These are phyloP conservation scores for Patella pellucida DNA, from an alignment of 2,888 invertebrate species.

Conservation along the genomic window DNA sequence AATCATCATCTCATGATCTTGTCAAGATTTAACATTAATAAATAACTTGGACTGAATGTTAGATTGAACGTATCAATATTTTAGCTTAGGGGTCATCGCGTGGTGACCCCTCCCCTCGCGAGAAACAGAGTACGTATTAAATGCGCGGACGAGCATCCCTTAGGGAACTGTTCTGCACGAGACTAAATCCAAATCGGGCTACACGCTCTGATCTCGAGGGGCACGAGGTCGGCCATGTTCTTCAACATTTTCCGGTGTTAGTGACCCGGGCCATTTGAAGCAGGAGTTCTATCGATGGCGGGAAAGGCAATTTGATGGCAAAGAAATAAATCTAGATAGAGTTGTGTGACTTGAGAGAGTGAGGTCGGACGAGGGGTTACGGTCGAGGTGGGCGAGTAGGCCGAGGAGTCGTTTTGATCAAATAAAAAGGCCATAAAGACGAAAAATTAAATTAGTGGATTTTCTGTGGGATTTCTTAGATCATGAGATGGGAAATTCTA, in stretches of 20 bases:
- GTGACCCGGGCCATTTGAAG: neutral
- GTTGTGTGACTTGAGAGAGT: neutral
- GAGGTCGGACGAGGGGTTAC: neutral
- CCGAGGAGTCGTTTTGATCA: no score
- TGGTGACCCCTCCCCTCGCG: constrained; percentile 11
- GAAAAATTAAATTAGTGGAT: no score
- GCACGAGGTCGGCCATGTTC: neutral
- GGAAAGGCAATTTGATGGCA: constrained; percentile 2
- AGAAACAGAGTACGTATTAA: constrained; percentile 1
- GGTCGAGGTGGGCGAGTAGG: no score
- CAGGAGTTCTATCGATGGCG: neutral
- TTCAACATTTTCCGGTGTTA: neutral
- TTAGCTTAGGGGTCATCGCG: constrained; percentile 9
- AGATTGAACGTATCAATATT: constrained; percentile 30
- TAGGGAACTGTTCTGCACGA: neutral
- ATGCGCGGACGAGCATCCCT: neutral
- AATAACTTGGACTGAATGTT: constrained; percentile 20
- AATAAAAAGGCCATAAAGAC: no score
- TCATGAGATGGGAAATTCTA: no score
- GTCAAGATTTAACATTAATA: no score
- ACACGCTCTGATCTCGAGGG: neutral
- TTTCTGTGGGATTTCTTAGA: no score
- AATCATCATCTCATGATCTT: no score
- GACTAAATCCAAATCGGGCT: neutral
- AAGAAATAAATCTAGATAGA: neutral